These are phyloP conservation scores for Erpetoichthys calabaricus DNA, from an alignment of 2,797 vertebrate species.

Conservation along the genomic window DNA sequence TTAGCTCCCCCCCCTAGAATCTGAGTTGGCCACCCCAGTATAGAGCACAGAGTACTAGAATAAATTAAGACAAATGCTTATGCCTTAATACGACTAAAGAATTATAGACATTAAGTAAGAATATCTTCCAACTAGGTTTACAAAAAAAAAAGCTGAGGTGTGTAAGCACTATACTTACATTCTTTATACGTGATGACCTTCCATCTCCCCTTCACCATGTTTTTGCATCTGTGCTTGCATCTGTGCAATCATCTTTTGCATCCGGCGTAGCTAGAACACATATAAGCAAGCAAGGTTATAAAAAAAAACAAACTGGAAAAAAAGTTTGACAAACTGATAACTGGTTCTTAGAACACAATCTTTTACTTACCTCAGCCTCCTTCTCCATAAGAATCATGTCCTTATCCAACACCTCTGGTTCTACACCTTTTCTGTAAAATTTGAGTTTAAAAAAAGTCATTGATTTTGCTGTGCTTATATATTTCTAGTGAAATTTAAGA, in stretches of 20 bases:
- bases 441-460: background rate
- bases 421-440: conserved; percentile 66
- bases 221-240: conserved; percentile 97
- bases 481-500: no score
- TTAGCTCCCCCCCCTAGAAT: no score
- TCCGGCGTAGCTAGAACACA: conserved; percentile 68
- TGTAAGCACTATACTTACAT: no score
- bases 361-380: conserved; percentile 78
- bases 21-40: no score
- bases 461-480: no score
- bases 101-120: no score
- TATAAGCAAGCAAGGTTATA: background rate
- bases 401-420: conserved; percentile 89
- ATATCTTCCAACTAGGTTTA: no score
- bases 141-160: no score
- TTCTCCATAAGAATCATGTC: conserved; percentile 94
- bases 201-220: conserved; percentile 66
- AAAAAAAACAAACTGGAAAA: background rate
- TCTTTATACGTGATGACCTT: conserved; percentile 42
- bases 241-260: conserved; percentile 95
- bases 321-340: no score
- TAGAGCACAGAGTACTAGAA: no score
- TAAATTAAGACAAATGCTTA: no score
- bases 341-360: background rate
- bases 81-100: no score